These are phyloP conservation scores for Acrocephalus scirpaceus DNA, from an alignment of 2,797 vertebrate genomes.

Conservation along the genomic window DNA sequence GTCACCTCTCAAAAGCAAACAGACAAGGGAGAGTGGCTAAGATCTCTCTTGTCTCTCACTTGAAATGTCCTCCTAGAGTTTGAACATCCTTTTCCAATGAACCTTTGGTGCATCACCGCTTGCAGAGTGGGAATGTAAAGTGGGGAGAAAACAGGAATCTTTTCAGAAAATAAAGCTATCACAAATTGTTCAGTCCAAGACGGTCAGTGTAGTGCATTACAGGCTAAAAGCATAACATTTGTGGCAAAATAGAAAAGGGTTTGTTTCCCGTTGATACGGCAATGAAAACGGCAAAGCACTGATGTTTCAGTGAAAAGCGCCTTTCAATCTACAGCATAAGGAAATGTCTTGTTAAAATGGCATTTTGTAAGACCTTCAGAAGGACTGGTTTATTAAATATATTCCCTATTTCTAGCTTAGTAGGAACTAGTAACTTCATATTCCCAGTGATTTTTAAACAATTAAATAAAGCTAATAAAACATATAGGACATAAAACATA, in stretches of 20 bases:
- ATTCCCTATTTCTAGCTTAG: background rate
- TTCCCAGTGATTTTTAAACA: background rate
- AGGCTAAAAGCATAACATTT: background rate
- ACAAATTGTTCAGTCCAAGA: background rate
- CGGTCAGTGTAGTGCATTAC: background rate
- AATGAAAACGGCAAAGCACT: background rate
- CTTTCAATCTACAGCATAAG: background rate
- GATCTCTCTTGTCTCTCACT: background rate
- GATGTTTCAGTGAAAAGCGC: background rate
- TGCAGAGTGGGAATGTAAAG: background rate
- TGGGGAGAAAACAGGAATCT: background rate
- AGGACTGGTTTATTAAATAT: background rate
- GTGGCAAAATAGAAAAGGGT: background rate
- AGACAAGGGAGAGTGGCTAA: background rate
- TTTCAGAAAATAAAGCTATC: background rate
- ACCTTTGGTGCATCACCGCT: background rate
- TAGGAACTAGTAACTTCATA: background rate
- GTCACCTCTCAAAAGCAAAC: background rate
- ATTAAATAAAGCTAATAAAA: background rate
- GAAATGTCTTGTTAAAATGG: background rate
- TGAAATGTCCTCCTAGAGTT: background rate
- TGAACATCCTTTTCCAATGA: background rate
- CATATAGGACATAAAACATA: background rate
- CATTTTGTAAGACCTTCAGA: background rate
- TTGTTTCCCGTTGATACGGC: background rate